phyloP scores from a whole-genome alignment of 2,797 vertebrate genomes.

The Muscicapa striata region DNA sequence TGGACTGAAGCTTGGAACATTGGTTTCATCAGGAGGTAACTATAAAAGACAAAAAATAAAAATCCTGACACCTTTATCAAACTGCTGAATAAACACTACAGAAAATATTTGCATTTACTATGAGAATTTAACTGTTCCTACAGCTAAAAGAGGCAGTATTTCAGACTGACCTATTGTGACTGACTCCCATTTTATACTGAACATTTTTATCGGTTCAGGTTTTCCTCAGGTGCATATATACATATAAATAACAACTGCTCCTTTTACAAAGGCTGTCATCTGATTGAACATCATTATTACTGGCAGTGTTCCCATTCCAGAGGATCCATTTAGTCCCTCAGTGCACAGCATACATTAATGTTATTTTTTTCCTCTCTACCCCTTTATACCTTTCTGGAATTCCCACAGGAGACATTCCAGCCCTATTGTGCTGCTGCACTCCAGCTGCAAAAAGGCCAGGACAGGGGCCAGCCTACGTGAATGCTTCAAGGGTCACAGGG shows the following conservation, averaged over 20 bases:
- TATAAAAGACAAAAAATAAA: not conserved
- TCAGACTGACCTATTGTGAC: not conserved
- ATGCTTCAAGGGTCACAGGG: slow-evolving; percentile 61
- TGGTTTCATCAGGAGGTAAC: not conserved
- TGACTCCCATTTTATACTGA: not conserved
- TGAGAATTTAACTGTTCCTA: not conserved
- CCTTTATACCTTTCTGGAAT: slow-evolving; percentile 67
- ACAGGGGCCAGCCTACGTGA: slow-evolving; percentile 64
- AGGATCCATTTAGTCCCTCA: slow-evolving; percentile 70
- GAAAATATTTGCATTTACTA: not conserved
- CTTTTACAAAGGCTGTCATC: slow-evolving; percentile 44
- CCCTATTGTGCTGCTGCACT: slow-evolving; percentile 56
- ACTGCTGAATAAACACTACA: not conserved
- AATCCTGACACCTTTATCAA: not conserved
- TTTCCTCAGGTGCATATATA: slow-evolving; percentile 49
- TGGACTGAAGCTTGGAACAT: not conserved
- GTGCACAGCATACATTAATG: slow-evolving; percentile 65
- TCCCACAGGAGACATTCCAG: slow-evolving; percentile 63
- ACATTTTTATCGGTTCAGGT: slow-evolving; percentile 40
- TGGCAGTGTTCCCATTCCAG: slow-evolving; percentile 57
- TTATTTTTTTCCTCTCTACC: slow-evolving; percentile 70
- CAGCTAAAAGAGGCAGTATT: slow-evolving; percentile 13
- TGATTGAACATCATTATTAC: slow-evolving; percentile 29
- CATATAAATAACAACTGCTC: slow-evolving; percentile 8
- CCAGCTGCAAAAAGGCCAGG: slow-evolving; percentile 74